phyloP scores from a whole-genome alignment of 2,888 invertebrate genomes.

The Hirtodrosophila cameraria region DNA sequence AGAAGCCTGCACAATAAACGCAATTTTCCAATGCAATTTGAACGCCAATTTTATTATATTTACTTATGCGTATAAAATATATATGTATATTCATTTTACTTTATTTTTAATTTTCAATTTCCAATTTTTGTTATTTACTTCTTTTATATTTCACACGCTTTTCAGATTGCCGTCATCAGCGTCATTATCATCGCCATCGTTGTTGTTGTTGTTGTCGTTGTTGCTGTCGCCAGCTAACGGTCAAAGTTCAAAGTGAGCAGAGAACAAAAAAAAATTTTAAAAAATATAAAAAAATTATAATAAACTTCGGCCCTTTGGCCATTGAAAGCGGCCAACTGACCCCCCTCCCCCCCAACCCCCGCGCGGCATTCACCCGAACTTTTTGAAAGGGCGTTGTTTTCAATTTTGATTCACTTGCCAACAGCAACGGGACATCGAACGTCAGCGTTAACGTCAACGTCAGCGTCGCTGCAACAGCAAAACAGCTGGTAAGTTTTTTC shows the following conservation, averaged over 20 bases:
- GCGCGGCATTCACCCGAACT: not conserved
- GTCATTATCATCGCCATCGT: slow-evolving; percentile 32
- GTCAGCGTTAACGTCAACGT: slow-evolving; percentile 18
- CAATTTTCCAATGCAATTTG: slow-evolving; percentile 53
- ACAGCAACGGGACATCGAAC: slow-evolving; percentile 14
- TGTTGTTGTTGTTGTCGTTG: slow-evolving; percentile 26
- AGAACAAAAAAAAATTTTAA: slow-evolving; percentile 5
- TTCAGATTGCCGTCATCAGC: slow-evolving; percentile 44
- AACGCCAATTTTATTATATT: slow-evolving; percentile 46
- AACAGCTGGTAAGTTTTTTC: slow-evolving; percentile 50
- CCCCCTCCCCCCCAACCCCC: not conserved
- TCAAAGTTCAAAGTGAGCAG: slow-evolving; percentile 28
- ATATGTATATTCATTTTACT: slow-evolving; percentile 5
- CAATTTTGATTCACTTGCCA: slow-evolving; percentile 34
- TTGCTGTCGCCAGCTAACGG: slow-evolving; percentile 25
- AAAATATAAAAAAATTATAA: slow-evolving; percentile 13
- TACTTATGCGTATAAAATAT: slow-evolving; percentile 4
- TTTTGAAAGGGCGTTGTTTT: slow-evolving; percentile 27
- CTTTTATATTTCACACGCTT: slow-evolving; percentile 19
- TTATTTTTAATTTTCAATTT: slow-evolving; percentile 12
- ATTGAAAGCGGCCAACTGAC: not conserved
- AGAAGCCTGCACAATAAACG: slow-evolving; percentile 55
- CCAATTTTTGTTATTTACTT: not conserved
- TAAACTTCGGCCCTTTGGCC: slow-evolving; percentile 28
- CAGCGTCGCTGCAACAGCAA: slow-evolving; percentile 43